Conservation (phyloP, 2,888 invertebrate species). For the Bombylius major region DNA sequence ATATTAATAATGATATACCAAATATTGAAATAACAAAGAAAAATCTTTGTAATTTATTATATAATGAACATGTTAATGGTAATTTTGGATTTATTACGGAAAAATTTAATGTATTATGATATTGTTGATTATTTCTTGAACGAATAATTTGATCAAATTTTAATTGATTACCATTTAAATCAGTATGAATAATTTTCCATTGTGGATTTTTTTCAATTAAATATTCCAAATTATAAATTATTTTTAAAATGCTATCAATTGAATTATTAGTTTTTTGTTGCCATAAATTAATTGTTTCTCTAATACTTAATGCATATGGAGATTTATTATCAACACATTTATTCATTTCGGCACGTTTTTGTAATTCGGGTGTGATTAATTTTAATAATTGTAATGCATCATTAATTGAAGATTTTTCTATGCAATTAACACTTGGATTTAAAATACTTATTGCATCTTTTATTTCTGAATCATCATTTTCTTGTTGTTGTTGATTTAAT, state of each 20-base stretch:
- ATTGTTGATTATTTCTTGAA: slow-evolving; percentile 17
- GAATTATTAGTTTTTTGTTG: slow-evolving; percentile 21
- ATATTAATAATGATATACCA: slow-evolving; percentile 32
- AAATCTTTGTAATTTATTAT: slow-evolving; percentile 30
- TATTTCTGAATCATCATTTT: slow-evolving; percentile 27
- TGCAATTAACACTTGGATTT: slow-evolving; percentile 50
- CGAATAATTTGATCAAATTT: slow-evolving; percentile 39
- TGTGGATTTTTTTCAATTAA: slow-evolving; percentile 56
- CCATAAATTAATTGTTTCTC: slow-evolving; percentile 47
- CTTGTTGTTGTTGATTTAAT: slow-evolving; percentile 18
- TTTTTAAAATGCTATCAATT: slow-evolving; percentile 39
- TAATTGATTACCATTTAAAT: slow-evolving; percentile 34
- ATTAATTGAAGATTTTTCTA: slow-evolving; percentile 47
- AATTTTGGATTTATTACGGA: slow-evolving; percentile 28
- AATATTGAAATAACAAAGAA: slow-evolving; percentile 35
- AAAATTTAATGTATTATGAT: slow-evolving; percentile 19
- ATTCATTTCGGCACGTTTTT: slow-evolving; percentile 38
- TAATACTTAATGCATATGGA: slow-evolving; percentile 47
- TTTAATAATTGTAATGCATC: slow-evolving; percentile 51
- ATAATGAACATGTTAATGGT: slow-evolving; percentile 29
- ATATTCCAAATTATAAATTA: slow-evolving; percentile 53
- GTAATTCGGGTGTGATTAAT: slow-evolving; percentile 51
- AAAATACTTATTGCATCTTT: slow-evolving; percentile 30
- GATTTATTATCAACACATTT: slow-evolving; percentile 30
- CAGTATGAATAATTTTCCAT: slow-evolving; percentile 55